A percentile compares a stretch with the other conserved stretches of the same genome.
Evolutionary conservation across 2,888 invertebrate species (phyloP).

Genomic region (Trissolcus japonicus): DNA sequence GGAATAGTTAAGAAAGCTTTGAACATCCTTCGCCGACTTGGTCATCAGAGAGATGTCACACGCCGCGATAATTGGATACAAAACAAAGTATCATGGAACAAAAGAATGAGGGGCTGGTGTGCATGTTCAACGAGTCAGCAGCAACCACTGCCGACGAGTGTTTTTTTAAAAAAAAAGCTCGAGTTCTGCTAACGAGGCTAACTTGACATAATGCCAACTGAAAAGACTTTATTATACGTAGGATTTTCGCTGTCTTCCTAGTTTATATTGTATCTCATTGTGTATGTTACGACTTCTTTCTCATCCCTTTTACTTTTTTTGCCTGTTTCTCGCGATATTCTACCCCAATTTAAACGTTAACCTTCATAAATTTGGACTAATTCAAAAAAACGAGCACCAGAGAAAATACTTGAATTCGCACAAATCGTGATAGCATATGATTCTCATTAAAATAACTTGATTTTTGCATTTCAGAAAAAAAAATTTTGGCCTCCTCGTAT

Average conservation of each 20-base stretch:
- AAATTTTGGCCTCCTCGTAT: too few relatives aligned
- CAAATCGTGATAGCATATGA: too few relatives aligned
- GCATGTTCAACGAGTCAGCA: slow-evolving; percentile 75
- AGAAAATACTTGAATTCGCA: too few relatives aligned
- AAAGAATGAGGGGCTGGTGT: slow-evolving; percentile 61
- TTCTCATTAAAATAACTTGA: too few relatives aligned
- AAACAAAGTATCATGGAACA: slow-evolving; percentile 58
- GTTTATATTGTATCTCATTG: slow-evolving; percentile 51
- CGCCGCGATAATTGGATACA: slow-evolving; percentile 59
- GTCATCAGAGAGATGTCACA: slow-evolving; percentile 57
- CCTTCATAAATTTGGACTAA: slow-evolving; percentile 34
- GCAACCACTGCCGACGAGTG: slow-evolving; percentile 69
- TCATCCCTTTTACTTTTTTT: slow-evolving; percentile 30
- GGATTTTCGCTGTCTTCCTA: slow-evolving; percentile 56
- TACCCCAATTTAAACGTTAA: slow-evolving; percentile 32
- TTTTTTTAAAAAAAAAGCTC: slow-evolving; percentile 62
- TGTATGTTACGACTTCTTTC: slow-evolving; percentile 31
- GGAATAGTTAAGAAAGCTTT: slow-evolving; percentile 42
- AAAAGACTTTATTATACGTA: slow-evolving; percentile 72
- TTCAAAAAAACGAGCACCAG: slow-evolving; percentile 14
- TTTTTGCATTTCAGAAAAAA: too few relatives aligned
- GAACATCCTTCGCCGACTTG: slow-evolving; percentile 45
- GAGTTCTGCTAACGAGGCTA: slow-evolving; percentile 73
- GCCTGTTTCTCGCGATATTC: slow-evolving; percentile 38
- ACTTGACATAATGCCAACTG: slow-evolving; percentile 76